These are phyloP conservation scores for Hylomyscus alleni DNA, from an alignment of 2,797 vertebrate species.

Conservation along the genomic window DNA sequence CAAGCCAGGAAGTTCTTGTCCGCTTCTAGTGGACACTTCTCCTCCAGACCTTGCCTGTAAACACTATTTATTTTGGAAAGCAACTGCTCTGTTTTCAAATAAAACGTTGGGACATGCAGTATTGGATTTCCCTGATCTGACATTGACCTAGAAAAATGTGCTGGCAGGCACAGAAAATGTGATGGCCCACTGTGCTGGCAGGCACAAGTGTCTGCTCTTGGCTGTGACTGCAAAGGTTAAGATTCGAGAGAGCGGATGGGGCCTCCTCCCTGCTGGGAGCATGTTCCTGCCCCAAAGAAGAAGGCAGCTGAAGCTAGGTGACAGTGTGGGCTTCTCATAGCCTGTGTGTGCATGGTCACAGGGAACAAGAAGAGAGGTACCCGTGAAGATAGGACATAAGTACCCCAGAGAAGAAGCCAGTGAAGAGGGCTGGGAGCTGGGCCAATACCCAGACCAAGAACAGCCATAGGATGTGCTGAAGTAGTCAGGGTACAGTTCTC, in stretches of 20 bases:
- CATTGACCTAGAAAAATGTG: constrained; percentile 85
- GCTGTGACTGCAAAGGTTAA: constrained; percentile 80
- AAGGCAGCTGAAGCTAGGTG: not conserved
- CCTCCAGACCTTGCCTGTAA: constrained; percentile 80
- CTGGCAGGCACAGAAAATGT: constrained; percentile 84
- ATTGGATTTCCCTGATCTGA: constrained; percentile 85
- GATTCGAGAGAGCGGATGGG: not conserved
- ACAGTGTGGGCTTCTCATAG: constrained; percentile 28
- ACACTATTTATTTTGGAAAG: constrained; percentile 86
- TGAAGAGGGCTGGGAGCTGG: not conserved
- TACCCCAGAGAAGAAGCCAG: not conserved
- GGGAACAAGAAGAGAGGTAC: not conserved
- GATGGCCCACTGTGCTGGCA: constrained; percentile 67
- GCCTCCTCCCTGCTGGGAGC: accelerated
- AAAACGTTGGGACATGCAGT: constrained; percentile 68
- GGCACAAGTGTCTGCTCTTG: constrained; percentile 78
- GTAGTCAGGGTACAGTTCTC: not conserved
- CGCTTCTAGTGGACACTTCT: constrained; percentile 78
- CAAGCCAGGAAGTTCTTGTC: constrained; percentile 9
- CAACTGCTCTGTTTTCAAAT: constrained; percentile 85
- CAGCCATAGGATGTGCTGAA: not conserved
- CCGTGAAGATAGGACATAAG: not conserved
- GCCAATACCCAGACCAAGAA: not conserved
- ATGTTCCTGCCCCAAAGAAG: not conserved
- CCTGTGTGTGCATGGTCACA: not conserved